Conservation (phyloP, 2,113 vertebrate species). For the Equus przewalskii region DNA sequence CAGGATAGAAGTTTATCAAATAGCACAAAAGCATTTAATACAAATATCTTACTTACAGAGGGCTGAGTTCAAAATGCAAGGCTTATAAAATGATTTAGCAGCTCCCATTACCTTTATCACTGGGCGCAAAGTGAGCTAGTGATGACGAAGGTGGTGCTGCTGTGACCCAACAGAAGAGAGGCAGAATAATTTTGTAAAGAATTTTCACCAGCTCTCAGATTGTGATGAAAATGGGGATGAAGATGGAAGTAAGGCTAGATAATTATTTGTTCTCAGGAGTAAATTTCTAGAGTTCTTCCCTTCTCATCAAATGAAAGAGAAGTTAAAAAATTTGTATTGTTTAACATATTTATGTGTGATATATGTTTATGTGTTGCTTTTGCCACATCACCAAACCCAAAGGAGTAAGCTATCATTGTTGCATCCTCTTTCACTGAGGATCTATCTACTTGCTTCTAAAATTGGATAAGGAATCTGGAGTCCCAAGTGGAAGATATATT, state of each 20-base stretch:
- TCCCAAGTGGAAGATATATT: slow-evolving; percentile 68
- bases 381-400: not conserved
- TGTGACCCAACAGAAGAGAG: not conserved
- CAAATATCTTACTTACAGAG: slow-evolving; percentile 63
- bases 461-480: slow-evolving; percentile 43
- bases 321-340: slow-evolving; percentile 36
- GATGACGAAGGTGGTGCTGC: not conserved
- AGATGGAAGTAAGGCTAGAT: slow-evolving; percentile 38
- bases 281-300: slow-evolving; percentile 37
- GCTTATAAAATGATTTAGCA: slow-evolving; percentile 37
- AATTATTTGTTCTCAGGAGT: slow-evolving; percentile 69
- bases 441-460: slow-evolving; percentile 69
- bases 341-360: slow-evolving; percentile 45
- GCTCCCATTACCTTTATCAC: not conserved
- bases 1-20: slow-evolving; percentile 62
- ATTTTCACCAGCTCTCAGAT: slow-evolving; percentile 32
- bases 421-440: slow-evolving; percentile 39
- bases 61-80: slow-evolving; percentile 61
- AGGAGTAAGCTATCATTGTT: slow-evolving; percentile 53
- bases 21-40: slow-evolving; percentile 63
- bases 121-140: slow-evolving; percentile 32
- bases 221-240: slow-evolving; percentile 54
- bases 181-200: slow-evolving; percentile 13
- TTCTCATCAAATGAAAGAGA: slow-evolving; percentile 61
- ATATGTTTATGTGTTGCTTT: slow-evolving; percentile 11